Evolutionary conservation across 2,797 vertebrate species (phyloP).

Genomic region (Pseudochromis fuscus): DNA sequence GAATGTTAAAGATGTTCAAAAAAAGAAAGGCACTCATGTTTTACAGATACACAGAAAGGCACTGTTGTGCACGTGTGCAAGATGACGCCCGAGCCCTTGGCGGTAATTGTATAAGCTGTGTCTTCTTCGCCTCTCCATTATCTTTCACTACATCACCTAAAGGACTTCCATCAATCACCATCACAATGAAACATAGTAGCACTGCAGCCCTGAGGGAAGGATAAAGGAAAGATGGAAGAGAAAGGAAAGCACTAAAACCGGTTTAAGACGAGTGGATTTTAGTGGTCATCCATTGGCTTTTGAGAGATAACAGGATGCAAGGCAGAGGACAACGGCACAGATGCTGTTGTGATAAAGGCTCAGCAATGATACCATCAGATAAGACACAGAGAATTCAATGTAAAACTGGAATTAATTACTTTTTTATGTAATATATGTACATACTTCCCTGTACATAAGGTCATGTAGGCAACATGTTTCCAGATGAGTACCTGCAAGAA

Average conservation of each 20-base stretch:
- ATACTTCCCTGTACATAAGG: neutral
- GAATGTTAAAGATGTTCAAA: neutral
- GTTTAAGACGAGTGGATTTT: conserved; percentile 32
- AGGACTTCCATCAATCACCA: conserved; percentile 59
- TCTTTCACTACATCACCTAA: conserved; percentile 46
- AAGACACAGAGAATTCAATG: conserved; percentile 4
- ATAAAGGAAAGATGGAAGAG: conserved; percentile 22
- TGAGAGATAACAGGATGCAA: conserved; percentile 22
- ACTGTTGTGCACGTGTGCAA: neutral
- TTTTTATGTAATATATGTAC: neutral
- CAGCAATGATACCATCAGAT: no score
- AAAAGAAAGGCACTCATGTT: neutral
- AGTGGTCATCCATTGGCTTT: conserved; percentile 12
- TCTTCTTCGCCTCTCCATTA: conserved; percentile 29
- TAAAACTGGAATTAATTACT: neutral
- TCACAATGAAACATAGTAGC: conserved; percentile 43
- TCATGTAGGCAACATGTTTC: neutral
- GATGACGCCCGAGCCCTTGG: conserved; percentile 2
- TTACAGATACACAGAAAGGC: neutral
- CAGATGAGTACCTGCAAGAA: neutral
- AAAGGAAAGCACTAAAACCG: conserved; percentile 25
- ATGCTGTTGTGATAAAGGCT: neutral
- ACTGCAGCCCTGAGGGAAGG: conserved; percentile 40
- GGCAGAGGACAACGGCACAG: conserved; percentile 17
- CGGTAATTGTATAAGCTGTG: conserved; percentile 15